Base-by-base conservation (phyloP, 2,113 vertebrate genomes). In the Zingel zingel region DNA sequence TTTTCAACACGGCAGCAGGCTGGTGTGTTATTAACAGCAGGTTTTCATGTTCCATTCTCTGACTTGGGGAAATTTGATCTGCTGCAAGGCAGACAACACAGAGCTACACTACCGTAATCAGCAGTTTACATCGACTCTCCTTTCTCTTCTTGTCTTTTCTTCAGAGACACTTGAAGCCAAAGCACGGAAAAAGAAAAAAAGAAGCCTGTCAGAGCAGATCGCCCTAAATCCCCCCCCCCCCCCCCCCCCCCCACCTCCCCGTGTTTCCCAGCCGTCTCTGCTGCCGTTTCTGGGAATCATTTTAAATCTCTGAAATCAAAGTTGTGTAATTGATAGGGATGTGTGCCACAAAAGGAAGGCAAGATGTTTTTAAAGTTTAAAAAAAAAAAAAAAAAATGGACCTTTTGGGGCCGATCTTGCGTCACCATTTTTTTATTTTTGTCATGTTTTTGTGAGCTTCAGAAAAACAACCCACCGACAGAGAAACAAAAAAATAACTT, bases 221-320 rank as follows among this genome's bases (percentile, higher is more conserved):
- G 8, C 51, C 57, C 70, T 13, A 4, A 33, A 1, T 15, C 56
- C 48, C 63, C 25, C 50, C 16, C 58, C 4, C 3, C 30, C 4
- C 58, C 4, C 0, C 3, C 30, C 0, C 30, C 3, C 3, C 47
- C 23, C 19, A 8, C 25, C n/a, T 2, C 14, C 19, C 25, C 23
- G 0, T 48, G 15, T 48, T 25, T 77, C 56, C 68, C 83, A 70
- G 77, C 72, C 57, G 66, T 64, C 27, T 69, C 83, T n/a, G 30
- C 21, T 15, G 43, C 21, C 21, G 1, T 75, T 85, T 85, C 79
- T 86, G 81, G 64, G 71, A 86, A 84, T 71, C 27, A 81, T 67
- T 80, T 86, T 74, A 85, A 74, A 90, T 89, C 88, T 88, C 68
- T 80, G 75, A 71, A 86, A 84, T 85, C 83, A 86, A 74, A 87